phyloP scores from a whole-genome alignment of 2,797 vertebrate species.

The Sebastes taczanowskii region DNA sequence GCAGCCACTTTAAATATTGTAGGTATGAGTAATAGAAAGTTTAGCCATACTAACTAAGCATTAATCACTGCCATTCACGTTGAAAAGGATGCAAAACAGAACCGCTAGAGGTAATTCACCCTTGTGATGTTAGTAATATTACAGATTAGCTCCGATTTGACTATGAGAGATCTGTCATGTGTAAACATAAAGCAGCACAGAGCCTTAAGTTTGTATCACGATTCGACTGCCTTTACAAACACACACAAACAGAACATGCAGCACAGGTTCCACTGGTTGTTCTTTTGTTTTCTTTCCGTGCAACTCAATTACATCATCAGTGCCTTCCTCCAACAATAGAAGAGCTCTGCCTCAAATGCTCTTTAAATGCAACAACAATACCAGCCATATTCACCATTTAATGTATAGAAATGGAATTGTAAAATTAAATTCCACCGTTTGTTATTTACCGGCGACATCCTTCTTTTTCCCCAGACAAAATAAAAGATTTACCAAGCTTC shows the following conservation, averaged over 20 bases:
- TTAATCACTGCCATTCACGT: background rate
- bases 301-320: constrained; percentile 20
- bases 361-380: background rate
- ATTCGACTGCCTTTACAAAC: background rate
- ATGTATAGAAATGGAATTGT: background rate
- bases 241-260: constrained; percentile 18
- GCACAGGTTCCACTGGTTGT: background rate
- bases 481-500: background rate
- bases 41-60: background rate
- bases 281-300: background rate
- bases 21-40: background rate
- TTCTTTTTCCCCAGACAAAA: background rate
- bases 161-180: background rate
- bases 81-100: background rate
- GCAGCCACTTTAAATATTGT: background rate
- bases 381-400: background rate
- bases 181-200: background rate
- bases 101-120: background rate
- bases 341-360: constrained; percentile 21
- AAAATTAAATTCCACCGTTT: background rate
- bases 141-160: too few species aligned
- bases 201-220: constrained; percentile 13
- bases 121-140: background rate
- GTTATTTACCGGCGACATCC: background rate
- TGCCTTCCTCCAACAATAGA: constrained; percentile 3